Evolutionary conservation across 2,113 vertebrate genomes (phyloP), one percentile per base, ranked within the genome.

Genomic region (Colius striatus): DNA sequence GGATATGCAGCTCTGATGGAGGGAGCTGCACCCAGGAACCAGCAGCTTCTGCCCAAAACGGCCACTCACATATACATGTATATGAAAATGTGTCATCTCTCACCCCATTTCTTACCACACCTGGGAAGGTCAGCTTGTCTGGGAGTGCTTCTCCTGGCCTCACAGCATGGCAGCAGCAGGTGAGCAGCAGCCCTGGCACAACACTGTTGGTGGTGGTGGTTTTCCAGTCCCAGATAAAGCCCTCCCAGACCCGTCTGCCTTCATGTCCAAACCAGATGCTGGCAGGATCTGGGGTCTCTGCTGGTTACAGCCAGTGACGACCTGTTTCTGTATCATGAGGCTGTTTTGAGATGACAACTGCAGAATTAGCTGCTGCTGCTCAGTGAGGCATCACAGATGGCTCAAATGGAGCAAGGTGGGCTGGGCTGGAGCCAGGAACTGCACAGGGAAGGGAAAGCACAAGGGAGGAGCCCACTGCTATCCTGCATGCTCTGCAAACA

Each of bases 111-210:
- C 25, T 30, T 30, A 73, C 23, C 10, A 22, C 4, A 78, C 7
- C 16, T 53, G 20, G 48, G 63, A 72, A 91, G 67, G 16, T 12
- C 5, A 17, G 36, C 13, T 50, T 74, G 19, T 20, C 34, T 60
- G 13, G 22, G 18, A 60, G 10, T 16, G 53, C 57, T 85, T 72
- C 48, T 65, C 38, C 48, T 50, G 34, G 60, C 47, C 41, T n/a
- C 43, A 5, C 0, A 0, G 57, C 80, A 67, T 0, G 0, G 47
- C 3, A 1, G 61, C 26, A 79, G 45, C 13, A 29, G 71, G 43
- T 3, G 9, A 53, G 41, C 14, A 5, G 55, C 29, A 87, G 50
- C n/a, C 36, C 30, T 26, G 23, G 41, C 45, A 36, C 16, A 48
- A 43, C 25, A 13, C 23, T 36, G 12, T 13, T 34, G 11, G 80